Evolutionary conservation across 2,888 invertebrate species (phyloP), one percentile per base, ranked within the genome.

Genomic region (Bimastos eiseni): DNA sequence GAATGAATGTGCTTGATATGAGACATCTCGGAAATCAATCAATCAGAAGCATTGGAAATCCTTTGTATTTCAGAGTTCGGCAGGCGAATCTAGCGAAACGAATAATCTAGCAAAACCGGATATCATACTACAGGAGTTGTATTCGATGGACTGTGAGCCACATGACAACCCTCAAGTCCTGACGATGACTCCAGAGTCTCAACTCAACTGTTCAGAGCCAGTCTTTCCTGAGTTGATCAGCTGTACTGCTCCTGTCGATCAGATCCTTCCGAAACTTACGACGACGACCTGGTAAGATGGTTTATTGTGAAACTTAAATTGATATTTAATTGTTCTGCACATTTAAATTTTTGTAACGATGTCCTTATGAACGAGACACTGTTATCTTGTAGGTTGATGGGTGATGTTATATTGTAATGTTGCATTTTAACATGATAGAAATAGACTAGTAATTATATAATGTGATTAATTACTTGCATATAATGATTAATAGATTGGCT

Each of bases 201-300:
- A 94, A 92, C 92, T 94, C 15, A 92, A 94, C 92, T 91, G 91
- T 44, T 92, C 90, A 5, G 93, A 93, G 3, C 94, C 94, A 24
- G 92, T 94, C 37, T 94, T 92, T 92, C 94, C 94, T 0, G 93
- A 93, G 30, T 92, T 94, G 36, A 91, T 93, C 15, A 92, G 92
- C 41, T 94, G 94, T 91, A 91, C 92, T 30, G 92, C 92, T 41
- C 92, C 93, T 41, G 93, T 94, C 21, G 93, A 94, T 86, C 93
- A 93, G 88, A 92, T 94, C 36, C 92, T 94, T 38, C 94, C 94
- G 0, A 94, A 94, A 90, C 92, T 94, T 24, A 94, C 94, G 0
- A 93, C 94, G 1, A 93, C 94, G 33, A 92, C 93, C 38, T 94
- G 94, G 94, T 94, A 92, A 91, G 93, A 83, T 33, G 44, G 4